phyloP scores from a whole-genome alignment of 2,888 invertebrate species.

The Ecliptopera silaceata region DNA sequence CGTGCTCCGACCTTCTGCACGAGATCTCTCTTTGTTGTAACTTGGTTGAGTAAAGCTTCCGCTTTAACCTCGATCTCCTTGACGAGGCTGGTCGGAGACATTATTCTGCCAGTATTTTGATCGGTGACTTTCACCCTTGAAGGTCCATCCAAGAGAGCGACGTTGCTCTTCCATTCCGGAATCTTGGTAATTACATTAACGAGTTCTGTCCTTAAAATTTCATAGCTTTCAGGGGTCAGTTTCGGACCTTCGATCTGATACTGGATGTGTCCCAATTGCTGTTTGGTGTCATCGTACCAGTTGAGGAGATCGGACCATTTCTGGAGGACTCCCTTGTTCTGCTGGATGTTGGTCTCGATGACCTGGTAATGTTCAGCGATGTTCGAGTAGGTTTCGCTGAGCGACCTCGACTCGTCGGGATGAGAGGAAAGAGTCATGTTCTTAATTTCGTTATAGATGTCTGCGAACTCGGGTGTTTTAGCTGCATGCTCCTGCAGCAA shows the following conservation, averaged over 20 bases:
- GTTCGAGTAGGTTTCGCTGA: slow-evolving; percentile 89
- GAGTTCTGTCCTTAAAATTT: slow-evolving; percentile 87
- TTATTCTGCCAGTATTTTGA: slow-evolving; percentile 86
- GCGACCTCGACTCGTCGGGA: slow-evolving; percentile 88
- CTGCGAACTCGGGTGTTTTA: slow-evolving; percentile 89
- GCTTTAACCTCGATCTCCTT: slow-evolving; percentile 89
- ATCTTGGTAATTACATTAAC: slow-evolving; percentile 86
- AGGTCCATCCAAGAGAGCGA: slow-evolving; percentile 86
- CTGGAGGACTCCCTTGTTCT: slow-evolving; percentile 89
- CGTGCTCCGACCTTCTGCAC: slow-evolving; percentile 88
- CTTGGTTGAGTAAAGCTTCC: slow-evolving; percentile 85
- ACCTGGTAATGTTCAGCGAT: slow-evolving; percentile 90
- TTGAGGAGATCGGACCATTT: slow-evolving; percentile 92
- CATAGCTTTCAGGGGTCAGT: slow-evolving; percentile 87
- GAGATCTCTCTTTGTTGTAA: slow-evolving; percentile 86
- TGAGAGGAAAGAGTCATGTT: slow-evolving; percentile 87
- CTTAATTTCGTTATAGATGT: slow-evolving; percentile 92
- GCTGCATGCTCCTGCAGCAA: slow-evolving; percentile 93
- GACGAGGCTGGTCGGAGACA: slow-evolving; percentile 88
- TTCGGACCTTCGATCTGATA: slow-evolving; percentile 91
- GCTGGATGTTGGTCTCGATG: slow-evolving; percentile 88
- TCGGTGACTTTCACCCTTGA: slow-evolving; percentile 87
- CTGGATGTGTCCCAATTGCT: slow-evolving; percentile 90
- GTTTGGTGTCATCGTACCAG: slow-evolving; percentile 91
- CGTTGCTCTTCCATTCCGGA: slow-evolving; percentile 87